phyloP scores from a whole-genome alignment of 2,113 vertebrate species.

The Nanorana parkeri region DNA sequence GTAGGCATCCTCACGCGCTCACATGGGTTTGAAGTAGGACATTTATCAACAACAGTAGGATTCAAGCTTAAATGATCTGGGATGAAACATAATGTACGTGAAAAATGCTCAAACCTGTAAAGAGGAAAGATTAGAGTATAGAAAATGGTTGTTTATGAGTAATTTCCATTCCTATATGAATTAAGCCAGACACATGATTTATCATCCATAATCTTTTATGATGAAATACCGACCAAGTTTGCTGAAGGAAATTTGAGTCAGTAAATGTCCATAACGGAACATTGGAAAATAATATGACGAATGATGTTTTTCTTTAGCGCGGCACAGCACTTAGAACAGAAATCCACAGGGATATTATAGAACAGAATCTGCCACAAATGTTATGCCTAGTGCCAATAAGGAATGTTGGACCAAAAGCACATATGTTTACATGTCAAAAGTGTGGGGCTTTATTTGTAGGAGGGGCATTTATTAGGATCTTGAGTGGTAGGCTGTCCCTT shows the following conservation, averaged over 20 bases:
- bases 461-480: too few species aligned
- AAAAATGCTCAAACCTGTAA: conserved; percentile 2
- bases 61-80: neutral
- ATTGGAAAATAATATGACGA: too few species aligned
- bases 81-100: neutral
- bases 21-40: neutral
- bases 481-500: too few species aligned
- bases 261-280: too few species aligned
- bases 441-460: too few species aligned
- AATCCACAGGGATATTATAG: too few species aligned
- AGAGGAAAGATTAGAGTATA: neutral
- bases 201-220: neutral
- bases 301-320: too few species aligned
- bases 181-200: conserved; percentile 3
- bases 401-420: too few species aligned
- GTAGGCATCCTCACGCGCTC: neutral
- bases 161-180: neutral
- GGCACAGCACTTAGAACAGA: too few species aligned
- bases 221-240: neutral
- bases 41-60: conserved; percentile 24
- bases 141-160: neutral
- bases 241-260: neutral
- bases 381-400: too few species aligned
- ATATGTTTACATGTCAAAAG: too few species aligned
- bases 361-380: too few species aligned